phyloP scores from a whole-genome alignment of 30 jellyfish, hydroid and myxozoan species.

The Sanderia malayensis region DNA sequence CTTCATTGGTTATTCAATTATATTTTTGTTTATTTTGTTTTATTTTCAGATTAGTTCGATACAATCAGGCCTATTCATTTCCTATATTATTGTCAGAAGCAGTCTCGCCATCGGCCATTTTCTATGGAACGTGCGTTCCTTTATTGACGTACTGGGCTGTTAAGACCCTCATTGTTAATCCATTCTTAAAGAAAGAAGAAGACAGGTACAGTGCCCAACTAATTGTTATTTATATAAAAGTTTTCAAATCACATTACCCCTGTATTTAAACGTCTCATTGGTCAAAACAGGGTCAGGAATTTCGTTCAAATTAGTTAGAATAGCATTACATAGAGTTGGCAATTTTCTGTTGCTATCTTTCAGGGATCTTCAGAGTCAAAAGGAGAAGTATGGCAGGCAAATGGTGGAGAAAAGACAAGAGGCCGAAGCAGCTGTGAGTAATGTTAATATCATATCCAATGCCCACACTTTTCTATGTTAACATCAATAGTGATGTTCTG shows the following conservation, averaged over 20 bases:
- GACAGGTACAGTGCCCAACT: constrained; percentile 80
- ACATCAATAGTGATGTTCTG: no score
- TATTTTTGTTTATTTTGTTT: no score
- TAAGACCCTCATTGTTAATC: constrained; percentile 64
- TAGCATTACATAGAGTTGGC: no score
- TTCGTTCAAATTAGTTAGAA: no score
- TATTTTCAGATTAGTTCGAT: constrained; percentile 69
- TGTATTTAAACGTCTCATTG: no score
- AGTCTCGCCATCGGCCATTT: constrained; percentile 79
- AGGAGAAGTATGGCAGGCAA: constrained; percentile 53
- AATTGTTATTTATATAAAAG: no score
- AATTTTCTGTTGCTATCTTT: no score
- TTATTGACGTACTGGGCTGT: constrained; percentile 64
- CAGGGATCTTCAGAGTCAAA: constrained; percentile 36
- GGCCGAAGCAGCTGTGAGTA: constrained; percentile 83
- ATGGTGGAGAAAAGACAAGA: constrained; percentile 68
- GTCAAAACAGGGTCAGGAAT: no score
- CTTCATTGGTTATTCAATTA: no score
- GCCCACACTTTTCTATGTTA: no score
- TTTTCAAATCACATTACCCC: no score
- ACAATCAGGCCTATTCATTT: constrained; percentile 80
- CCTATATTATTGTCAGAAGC: constrained; percentile 86
- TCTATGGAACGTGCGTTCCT: constrained; percentile 89
- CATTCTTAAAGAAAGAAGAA: constrained; percentile 67
- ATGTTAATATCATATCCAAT: neutral